Evolutionary conservation across 2,113 vertebrate genomes (phyloP).

Genomic region (Microcebus griseorufus): DNA sequence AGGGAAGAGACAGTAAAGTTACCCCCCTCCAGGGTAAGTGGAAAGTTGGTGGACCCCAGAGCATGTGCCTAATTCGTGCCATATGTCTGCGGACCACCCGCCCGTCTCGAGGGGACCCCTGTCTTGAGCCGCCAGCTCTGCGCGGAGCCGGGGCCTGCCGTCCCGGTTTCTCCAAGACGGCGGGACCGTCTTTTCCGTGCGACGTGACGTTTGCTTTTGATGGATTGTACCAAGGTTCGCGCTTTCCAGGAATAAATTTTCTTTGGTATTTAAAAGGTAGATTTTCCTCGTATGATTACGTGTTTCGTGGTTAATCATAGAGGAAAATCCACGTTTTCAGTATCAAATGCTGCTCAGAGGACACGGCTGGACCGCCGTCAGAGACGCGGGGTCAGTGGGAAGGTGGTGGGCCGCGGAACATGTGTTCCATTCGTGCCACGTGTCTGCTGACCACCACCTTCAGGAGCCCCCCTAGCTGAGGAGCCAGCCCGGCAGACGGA

Average conservation of each 20-base stretch:
- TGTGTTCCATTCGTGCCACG: background rate
- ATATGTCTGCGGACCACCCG: background rate
- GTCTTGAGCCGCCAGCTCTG: accelerated
- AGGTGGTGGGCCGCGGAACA: conserved; percentile 36
- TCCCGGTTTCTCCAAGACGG: accelerated
- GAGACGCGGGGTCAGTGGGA: background rate
- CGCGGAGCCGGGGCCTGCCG: background rate
- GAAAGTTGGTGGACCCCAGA: background rate
- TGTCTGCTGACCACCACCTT: conserved; percentile 51
- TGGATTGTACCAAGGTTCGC: accelerated
- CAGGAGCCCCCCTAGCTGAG: background rate
- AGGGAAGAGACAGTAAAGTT: background rate
- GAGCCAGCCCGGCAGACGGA: background rate
- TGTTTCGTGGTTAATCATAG: conserved; percentile 65
- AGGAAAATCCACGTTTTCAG: conserved; percentile 74
- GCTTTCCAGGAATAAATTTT: background rate
- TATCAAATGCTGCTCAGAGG: conserved; percentile 44
- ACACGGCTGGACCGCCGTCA: background rate
- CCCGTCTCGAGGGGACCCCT: background rate
- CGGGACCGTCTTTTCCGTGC: accelerated
- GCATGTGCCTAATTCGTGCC: background rate
- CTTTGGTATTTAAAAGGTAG: conserved; percentile 77
- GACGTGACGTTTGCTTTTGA: accelerated
- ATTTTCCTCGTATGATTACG: conserved; percentile 73
- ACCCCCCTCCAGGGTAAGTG: conserved; percentile 16